These are phyloP conservation scores for Bembecia ichneumoniformis DNA, from an alignment of 2,888 invertebrate genomes.

Conservation along the genomic window DNA sequence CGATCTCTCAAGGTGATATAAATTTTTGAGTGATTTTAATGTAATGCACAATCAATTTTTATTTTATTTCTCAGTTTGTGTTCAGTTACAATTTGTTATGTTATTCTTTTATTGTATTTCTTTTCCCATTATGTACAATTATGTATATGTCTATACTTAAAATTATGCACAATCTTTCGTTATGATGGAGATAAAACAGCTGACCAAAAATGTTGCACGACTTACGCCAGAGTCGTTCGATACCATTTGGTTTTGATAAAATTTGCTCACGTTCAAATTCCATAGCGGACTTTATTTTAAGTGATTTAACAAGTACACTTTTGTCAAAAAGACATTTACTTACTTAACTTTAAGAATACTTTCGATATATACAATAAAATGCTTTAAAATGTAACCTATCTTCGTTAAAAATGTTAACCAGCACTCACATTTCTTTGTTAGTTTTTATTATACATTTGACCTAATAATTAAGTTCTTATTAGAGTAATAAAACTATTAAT, in stretches of 20 bases:
- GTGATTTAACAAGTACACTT: conserved; percentile 58
- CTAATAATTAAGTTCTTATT: conserved; percentile 59
- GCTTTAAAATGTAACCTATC: conserved; percentile 66
- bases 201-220: conserved; percentile 14
- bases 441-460: conserved; percentile 65
- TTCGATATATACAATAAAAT: conserved; percentile 56
- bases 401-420: conserved; percentile 58
- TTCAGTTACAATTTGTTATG: conserved; percentile 29
- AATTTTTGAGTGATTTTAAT: conserved; percentile 47
- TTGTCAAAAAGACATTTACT: conserved; percentile 65
- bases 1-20: conserved; percentile 59
- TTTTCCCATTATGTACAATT: conserved; percentile 37
- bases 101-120: conserved; percentile 26
- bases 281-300: conserved; percentile 50
- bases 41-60: conserved; percentile 63
- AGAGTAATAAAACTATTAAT: conserved; percentile 68
- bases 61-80: conserved; percentile 32
- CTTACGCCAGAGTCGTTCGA: conserved; percentile 52
- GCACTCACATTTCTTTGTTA: conserved; percentile 68
- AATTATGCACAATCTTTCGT: conserved; percentile 52
- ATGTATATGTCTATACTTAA: conserved; percentile 45
- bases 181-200: conserved; percentile 28
- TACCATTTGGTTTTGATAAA: conserved; percentile 20
- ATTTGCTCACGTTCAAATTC: conserved; percentile 41
- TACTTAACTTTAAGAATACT: conserved; percentile 57